A percentile compares a stretch with the other conserved stretches of the same genome.
Evolutionary conservation across 2,888 invertebrate genomes (phyloP).

Genomic region (Dromius quadrimaculatus): DNA sequence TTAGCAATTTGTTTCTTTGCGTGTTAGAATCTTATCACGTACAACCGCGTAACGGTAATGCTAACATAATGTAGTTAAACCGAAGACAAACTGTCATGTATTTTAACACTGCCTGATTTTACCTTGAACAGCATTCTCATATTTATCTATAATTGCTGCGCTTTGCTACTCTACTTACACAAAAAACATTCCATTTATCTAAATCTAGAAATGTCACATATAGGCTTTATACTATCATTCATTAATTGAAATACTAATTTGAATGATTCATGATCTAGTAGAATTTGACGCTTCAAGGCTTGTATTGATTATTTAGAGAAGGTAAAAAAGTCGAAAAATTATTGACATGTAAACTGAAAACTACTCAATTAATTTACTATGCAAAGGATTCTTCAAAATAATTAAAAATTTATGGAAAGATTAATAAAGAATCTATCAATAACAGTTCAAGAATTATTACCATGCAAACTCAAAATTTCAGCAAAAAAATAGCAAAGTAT

Average conservation of each 20-base stretch:
- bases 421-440: too few species aligned
- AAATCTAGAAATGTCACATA: slow-evolving; percentile 4
- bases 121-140: slow-evolving; percentile 24
- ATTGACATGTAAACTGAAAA: too few species aligned
- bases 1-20: too few species aligned
- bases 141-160: background rate
- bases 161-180: background rate
- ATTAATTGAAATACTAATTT: background rate
- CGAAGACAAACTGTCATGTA: slow-evolving; percentile 3
- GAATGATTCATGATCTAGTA: background rate
- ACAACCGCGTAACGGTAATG: slow-evolving; percentile 14
- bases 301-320: too few species aligned
- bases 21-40: slow-evolving; percentile 9
- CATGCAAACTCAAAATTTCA: too few species aligned
- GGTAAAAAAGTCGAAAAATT: too few species aligned
- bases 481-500: too few species aligned
- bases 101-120: slow-evolving; percentile 13
- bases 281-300: too few species aligned
- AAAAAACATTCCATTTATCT: slow-evolving; percentile 4
- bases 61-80: slow-evolving; percentile 18
- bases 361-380: too few species aligned
- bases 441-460: too few species aligned
- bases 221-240: background rate
- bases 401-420: too few species aligned
- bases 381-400: too few species aligned